Evolutionary conservation across 2,888 invertebrate species (phyloP).

Genomic region (Leptopilina myrica): DNA sequence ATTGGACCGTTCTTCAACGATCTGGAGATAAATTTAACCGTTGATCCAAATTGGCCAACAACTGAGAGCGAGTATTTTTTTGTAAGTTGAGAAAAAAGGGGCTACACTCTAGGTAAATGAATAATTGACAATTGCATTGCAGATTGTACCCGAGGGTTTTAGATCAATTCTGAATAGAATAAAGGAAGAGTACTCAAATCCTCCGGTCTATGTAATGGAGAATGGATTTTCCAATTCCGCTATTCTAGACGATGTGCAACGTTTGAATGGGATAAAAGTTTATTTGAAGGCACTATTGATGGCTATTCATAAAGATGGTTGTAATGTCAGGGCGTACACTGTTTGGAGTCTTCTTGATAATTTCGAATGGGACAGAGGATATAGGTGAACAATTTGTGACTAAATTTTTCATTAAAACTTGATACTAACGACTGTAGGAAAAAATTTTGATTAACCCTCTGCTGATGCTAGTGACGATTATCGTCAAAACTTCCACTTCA

Average conservation of each 20-base stretch:
- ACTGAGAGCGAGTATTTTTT: slow-evolving; percentile 74
- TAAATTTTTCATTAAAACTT: too few relatives aligned
- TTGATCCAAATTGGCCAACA: slow-evolving; percentile 81
- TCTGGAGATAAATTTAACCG: slow-evolving; percentile 78
- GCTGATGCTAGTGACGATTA: too few relatives aligned
- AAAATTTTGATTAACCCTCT: too few relatives aligned
- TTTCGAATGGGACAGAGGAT: slow-evolving; percentile 82
- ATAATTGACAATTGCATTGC: neutral
- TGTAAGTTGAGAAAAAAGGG: neutral
- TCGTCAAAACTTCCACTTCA: too few relatives aligned
- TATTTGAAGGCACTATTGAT: slow-evolving; percentile 50
- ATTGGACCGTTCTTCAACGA: slow-evolving; percentile 56
- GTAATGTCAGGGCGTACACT: slow-evolving; percentile 78
- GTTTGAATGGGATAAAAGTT: slow-evolving; percentile 37
- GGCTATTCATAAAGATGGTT: slow-evolving; percentile 56
- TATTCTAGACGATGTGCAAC: slow-evolving; percentile 48
- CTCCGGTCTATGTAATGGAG: slow-evolving; percentile 73
- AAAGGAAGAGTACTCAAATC: slow-evolving; percentile 71
- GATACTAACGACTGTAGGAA: too few relatives aligned
- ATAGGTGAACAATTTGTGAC: slow-evolving; percentile 56
- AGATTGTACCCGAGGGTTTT: slow-evolving; percentile 75
- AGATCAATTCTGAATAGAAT: slow-evolving; percentile 72
- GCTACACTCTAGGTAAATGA: neutral
- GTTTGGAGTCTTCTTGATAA: slow-evolving; percentile 82
- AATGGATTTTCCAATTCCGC: slow-evolving; percentile 71